Evolutionary conservation across 2,113 vertebrate genomes (phyloP).

Genomic region (Paramormyrops kingsleyae): DNA sequence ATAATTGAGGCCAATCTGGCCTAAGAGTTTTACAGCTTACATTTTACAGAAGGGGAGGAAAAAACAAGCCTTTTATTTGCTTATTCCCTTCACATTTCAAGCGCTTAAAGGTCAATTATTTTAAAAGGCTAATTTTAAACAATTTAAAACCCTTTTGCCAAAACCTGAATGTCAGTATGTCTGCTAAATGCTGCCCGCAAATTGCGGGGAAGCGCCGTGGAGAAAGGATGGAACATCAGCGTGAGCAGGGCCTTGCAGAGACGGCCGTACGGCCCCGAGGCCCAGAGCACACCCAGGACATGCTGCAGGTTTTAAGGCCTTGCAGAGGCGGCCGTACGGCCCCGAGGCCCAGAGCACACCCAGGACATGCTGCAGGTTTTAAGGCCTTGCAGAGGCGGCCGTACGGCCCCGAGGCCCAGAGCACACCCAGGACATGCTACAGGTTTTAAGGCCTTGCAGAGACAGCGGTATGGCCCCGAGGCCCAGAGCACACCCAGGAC

Average conservation of each 20-base stretch:
- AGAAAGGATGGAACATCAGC: neutral
- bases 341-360: neutral
- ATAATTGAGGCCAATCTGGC: neutral
- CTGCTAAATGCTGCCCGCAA: neutral
- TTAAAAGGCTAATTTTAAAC: neutral
- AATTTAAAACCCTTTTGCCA: neutral
- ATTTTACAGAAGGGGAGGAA: neutral
- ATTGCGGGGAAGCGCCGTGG: neutral
- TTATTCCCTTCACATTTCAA: neutral
- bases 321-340: too few species aligned
- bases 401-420: neutral
- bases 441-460: neutral
- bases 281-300: too few species aligned
- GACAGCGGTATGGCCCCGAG: neutral
- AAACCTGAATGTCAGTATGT: neutral
- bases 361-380: too few species aligned
- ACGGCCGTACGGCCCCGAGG: neutral
- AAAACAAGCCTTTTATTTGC: neutral
- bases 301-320: too few species aligned
- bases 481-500: neutral
- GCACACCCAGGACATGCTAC: too few species aligned
- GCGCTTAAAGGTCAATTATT: neutral
- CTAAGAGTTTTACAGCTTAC: neutral
- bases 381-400: too few species aligned
- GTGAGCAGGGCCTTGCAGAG: neutral